Evolutionary conservation across 2,888 invertebrate species (phyloP), one percentile per base, ranked within the genome.

Genomic region (Rhodophaea formosa): DNA sequence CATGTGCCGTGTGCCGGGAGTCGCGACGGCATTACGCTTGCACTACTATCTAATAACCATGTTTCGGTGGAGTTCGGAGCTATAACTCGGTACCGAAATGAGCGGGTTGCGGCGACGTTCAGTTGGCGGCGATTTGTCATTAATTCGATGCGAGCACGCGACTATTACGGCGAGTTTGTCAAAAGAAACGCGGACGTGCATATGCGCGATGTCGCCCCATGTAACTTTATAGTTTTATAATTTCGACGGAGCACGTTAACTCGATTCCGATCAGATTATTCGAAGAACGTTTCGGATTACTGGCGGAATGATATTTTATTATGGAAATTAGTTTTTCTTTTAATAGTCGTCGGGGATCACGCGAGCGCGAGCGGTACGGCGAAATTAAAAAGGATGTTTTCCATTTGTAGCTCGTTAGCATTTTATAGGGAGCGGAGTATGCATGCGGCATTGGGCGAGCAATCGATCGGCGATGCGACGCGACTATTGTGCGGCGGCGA

Each of bases 261-360:
- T 87, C 81, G 79, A 82, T 84, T 84, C 84, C 82, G 84, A 89
- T 88, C 86, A 80, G 84, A 87, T 86, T 83, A 80, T 80, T 74
- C 76, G 72, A 72, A 70, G 72, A 79, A 79, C 75, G 69, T 70
- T 72, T 72, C 74, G 73, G 73, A 76, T 77, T 75, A 68, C 73
- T 61, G 75, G 65, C 70, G 73, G 77, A 78, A 82, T 80, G 79
- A 82, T 84, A 79, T 86, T 88, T 86, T 82, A 84, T 84, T 88
- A 88, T 88, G 87, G 82, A 87, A 86, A 90, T 89, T 85, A 83
- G 86, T 84, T 87, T 84, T 87, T 85, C 79, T 88, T 90, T 88
- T 88, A 88, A 88, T 83, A 86, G 84, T 75, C 72, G 75, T 71
- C 70, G 71, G 70, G 72, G 78, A 78, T 80, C 89, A 89, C 90